Evolutionary conservation across 2,113 vertebrate genomes (phyloP).

Genomic region (Panurus biarmicus): DNA sequence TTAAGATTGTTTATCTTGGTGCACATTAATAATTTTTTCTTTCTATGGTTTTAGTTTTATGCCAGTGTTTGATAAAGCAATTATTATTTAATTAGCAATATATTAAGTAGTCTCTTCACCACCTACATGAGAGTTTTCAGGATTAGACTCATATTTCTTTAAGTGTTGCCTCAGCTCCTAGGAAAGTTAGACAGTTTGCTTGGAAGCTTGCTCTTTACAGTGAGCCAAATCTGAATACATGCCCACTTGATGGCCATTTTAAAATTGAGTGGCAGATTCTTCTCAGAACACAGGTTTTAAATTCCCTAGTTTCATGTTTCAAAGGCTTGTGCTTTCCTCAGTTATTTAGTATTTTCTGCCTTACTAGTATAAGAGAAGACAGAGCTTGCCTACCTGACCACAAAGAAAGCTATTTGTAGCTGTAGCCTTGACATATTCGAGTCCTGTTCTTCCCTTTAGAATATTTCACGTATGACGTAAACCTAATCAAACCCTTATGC

Average conservation of each 20-base stretch:
- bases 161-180: background rate
- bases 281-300: constrained; percentile 23
- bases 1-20: background rate
- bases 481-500: constrained; percentile 80
- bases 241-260: background rate
- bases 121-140: background rate
- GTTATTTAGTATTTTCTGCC: constrained; percentile 37
- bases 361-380: constrained; percentile 49
- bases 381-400: constrained; percentile 46
- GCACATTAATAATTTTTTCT: background rate
- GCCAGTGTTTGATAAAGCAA: background rate
- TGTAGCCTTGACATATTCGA: constrained; percentile 58
- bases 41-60: background rate
- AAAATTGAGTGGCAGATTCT: background rate
- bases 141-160: background rate
- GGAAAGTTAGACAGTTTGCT: background rate
- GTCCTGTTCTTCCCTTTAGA: constrained; percentile 69
- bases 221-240: background rate
- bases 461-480: constrained; percentile 77
- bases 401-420: constrained; percentile 64
- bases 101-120: background rate
- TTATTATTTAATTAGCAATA: background rate
- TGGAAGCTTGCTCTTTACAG: background rate
- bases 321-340: constrained; percentile 20
- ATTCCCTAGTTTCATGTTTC: constrained; percentile 20